Evolutionary conservation across 2,113 vertebrate species (phyloP).

Genomic region (Pseudorhombus dupliciocellatus): DNA sequence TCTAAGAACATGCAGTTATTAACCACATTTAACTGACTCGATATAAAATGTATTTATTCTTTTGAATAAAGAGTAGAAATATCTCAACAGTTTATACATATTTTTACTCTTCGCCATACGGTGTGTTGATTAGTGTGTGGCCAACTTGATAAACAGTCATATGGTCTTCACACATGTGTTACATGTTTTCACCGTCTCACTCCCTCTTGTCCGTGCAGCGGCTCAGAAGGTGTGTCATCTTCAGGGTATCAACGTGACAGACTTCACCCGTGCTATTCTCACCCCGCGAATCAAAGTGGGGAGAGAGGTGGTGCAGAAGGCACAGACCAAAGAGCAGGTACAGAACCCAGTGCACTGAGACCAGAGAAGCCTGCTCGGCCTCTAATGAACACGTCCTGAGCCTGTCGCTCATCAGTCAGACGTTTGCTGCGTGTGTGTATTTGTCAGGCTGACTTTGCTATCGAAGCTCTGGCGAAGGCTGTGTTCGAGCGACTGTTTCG

Average conservation of each 20-base stretch:
- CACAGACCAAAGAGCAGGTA: conserved; percentile 98
- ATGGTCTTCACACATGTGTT: not conserved
- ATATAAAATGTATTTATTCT: not conserved
- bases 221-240: conserved; percentile 97
- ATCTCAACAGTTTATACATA: too few relatives aligned
- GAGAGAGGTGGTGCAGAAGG: conserved; percentile 95
- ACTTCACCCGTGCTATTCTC: conserved; percentile 93
- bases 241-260: conserved; percentile 95
- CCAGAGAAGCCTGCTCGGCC: not conserved
- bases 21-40: not conserved
- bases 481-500: conserved; percentile 93
- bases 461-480: conserved; percentile 94
- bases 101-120: too few relatives aligned
- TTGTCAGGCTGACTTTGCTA: conserved; percentile 91
- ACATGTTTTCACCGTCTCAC: not conserved
- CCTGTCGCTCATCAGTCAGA: not conserved
- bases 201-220: conserved; percentile 73
- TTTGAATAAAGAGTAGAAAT: too few relatives aligned
- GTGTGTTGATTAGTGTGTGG: too few relatives aligned
- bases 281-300: conserved; percentile 97
- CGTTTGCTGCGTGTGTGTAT: not conserved
- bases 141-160: too few relatives aligned
- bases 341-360: not conserved
- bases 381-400: not conserved
- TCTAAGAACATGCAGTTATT: not conserved